Conservation (phyloP, 2,888 invertebrate genomes). For the Alloplasta piceator region DNA sequence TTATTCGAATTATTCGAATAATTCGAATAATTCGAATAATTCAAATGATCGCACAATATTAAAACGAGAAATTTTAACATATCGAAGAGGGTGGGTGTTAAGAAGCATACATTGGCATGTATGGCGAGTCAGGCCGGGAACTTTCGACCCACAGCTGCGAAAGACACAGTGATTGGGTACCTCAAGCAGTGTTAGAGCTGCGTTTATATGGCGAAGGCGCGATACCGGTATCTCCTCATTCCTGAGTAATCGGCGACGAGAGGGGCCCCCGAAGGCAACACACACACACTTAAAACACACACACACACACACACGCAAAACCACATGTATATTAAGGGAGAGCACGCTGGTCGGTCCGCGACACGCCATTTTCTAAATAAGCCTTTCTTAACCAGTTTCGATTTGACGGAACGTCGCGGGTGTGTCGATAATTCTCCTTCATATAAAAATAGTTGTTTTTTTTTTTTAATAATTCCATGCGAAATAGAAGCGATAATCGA, state of each 20-base stretch:
- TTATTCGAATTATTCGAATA: no score
- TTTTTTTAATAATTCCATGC: constrained; percentile 2
- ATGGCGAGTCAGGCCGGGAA: constrained; percentile 67
- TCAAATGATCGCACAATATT: no score
- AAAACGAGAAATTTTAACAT: no score
- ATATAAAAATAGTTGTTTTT: background rate
- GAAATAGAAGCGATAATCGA: constrained; percentile 14
- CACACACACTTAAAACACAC: constrained; percentile 44
- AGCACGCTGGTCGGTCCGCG: constrained; percentile 59
- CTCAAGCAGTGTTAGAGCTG: constrained; percentile 48
- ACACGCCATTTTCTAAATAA: constrained; percentile 81
- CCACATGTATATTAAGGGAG: constrained; percentile 29
- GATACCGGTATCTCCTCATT: constrained; percentile 83
- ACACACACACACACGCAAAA: constrained; percentile 13
- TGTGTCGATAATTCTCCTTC: constrained; percentile 34
- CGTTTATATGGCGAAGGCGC: constrained; percentile 72
- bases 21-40: no score
- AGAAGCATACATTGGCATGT: constrained; percentile 17
- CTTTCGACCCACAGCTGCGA: constrained; percentile 73
- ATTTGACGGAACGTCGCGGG: constrained; percentile 65
- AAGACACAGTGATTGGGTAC: constrained; percentile 45
- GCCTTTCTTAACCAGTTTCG: constrained; percentile 66
- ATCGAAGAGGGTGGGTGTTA: constrained; percentile 68
- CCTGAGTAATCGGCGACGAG: constrained; percentile 80
- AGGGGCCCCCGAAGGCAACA: constrained; percentile 76